These are phyloP conservation scores for Spheniscus humboldti DNA, from an alignment of 2,797 vertebrate genomes.

Conservation along the genomic window DNA sequence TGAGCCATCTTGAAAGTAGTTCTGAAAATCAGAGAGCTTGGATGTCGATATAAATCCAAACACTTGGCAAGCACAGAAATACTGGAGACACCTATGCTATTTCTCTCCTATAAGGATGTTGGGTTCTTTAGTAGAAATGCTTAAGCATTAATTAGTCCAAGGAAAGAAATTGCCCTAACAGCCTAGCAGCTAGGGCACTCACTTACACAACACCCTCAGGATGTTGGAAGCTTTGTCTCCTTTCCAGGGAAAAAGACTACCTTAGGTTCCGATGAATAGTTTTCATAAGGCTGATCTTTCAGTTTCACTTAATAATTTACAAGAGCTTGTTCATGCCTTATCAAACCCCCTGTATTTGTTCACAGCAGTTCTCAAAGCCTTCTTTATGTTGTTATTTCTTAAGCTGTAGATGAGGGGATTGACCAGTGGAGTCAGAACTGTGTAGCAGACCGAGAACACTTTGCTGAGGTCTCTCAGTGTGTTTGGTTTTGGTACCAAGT, in stretches of 20 bases:
- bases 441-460: not conserved
- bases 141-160: not conserved
- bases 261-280: not conserved
- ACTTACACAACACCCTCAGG: too few species aligned
- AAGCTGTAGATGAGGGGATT: not conserved
- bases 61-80: not conserved
- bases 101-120: not conserved
- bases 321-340: not conserved
- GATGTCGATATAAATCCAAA: not conserved
- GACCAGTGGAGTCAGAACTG: not conserved
- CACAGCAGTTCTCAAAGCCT: not conserved
- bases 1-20: not conserved
- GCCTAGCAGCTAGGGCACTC: not conserved
- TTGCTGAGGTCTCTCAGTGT: not conserved
- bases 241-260: not conserved
- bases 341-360: not conserved
- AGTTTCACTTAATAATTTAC: not conserved
- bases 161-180: not conserved
- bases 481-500: not conserved
- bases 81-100: not conserved
- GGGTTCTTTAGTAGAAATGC: not conserved
- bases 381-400: not conserved
- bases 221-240: not conserved
- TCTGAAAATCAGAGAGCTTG: not conserved
- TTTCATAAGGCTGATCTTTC: not conserved